These are phyloP conservation scores for Thereva nobilitata DNA, from an alignment of 2,888 invertebrate species.

Conservation along the genomic window DNA sequence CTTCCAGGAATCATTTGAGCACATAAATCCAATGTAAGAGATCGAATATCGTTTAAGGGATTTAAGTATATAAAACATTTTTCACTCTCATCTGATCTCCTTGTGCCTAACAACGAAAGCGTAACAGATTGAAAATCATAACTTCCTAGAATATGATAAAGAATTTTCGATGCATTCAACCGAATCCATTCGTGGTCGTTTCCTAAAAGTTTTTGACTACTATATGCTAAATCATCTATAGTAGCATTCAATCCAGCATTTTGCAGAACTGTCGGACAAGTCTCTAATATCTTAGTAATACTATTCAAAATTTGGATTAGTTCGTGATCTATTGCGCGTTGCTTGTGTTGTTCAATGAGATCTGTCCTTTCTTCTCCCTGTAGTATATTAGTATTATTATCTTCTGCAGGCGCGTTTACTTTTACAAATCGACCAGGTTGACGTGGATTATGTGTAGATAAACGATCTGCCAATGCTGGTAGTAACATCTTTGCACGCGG, in stretches of 20 bases:
- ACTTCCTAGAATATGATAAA: slow-evolving; percentile 71
- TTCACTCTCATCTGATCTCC: slow-evolving; percentile 47
- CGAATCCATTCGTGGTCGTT: slow-evolving; percentile 90
- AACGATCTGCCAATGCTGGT: slow-evolving; percentile 61
- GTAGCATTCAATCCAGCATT: slow-evolving; percentile 48
- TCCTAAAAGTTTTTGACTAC: slow-evolving; percentile 71
- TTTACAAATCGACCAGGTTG: slow-evolving; percentile 66
- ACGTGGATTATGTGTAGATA: slow-evolving; percentile 59
- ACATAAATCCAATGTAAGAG: slow-evolving; percentile 73
- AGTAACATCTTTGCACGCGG: slow-evolving; percentile 64
- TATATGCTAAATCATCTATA: slow-evolving; percentile 66
- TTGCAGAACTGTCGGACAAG: slow-evolving; percentile 66
- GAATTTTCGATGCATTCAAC: slow-evolving; percentile 73
- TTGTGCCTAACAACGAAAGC: slow-evolving; percentile 51
- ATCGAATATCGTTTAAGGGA: slow-evolving; percentile 66
- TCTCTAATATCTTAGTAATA: slow-evolving; percentile 68
- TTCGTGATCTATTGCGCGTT: slow-evolving; percentile 72
- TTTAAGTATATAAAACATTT: slow-evolving; percentile 67
- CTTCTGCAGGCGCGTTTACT: slow-evolving; percentile 55
- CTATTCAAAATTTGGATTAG: slow-evolving; percentile 75
- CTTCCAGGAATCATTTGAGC: slow-evolving; percentile 71
- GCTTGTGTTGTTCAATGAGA: slow-evolving; percentile 61
- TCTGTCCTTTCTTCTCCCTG: slow-evolving; percentile 39
- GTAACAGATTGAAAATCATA: slow-evolving; percentile 68
- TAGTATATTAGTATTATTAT: slow-evolving; percentile 28